These are phyloP conservation scores for Drosophila ambigua DNA, from an alignment of 1,140 invertebrate genomes.

Conservation along the genomic window DNA sequence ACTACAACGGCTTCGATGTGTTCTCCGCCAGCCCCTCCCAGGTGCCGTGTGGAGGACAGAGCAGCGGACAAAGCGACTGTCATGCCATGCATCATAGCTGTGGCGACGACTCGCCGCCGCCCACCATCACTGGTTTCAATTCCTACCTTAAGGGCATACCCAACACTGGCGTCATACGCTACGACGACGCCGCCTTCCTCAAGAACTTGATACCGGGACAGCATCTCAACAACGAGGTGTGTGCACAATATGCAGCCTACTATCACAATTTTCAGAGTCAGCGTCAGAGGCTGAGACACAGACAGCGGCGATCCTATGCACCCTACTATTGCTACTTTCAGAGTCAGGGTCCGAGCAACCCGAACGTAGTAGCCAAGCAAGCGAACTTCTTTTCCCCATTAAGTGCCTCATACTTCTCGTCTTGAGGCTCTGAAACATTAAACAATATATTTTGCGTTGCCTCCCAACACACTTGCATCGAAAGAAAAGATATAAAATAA, in stretches of 20 bases:
- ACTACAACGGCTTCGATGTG: slow-evolving; percentile 80
- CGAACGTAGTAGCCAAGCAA: too few species aligned
- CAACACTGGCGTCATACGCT: slow-evolving; percentile 80
- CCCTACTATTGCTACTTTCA: too few species aligned
- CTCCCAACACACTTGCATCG: too few species aligned
- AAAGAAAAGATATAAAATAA: too few species aligned
- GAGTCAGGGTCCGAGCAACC: too few species aligned
- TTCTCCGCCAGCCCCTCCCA: slow-evolving; percentile 36
- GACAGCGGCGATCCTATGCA: too few species aligned
- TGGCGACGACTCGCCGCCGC: slow-evolving; percentile 80
- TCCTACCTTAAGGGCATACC: slow-evolving; percentile 81
- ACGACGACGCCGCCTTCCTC: slow-evolving; percentile 85
- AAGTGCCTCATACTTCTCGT: too few species aligned
- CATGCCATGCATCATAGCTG: slow-evolving; percentile 74
- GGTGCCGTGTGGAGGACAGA: slow-evolving; percentile 14
- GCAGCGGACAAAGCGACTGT: slow-evolving; percentile 42
- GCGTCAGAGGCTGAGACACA: too few species aligned
- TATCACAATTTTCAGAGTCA: background rate
- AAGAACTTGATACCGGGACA: slow-evolving; percentile 85
- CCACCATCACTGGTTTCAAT: slow-evolving; percentile 82
- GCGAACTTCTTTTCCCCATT: too few species aligned
- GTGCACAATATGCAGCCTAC: slow-evolving; percentile 5
- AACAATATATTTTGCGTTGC: too few species aligned
- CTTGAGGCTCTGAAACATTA: too few species aligned
- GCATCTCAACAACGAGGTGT: slow-evolving; percentile 85